Evolutionary conservation across 1,140 invertebrate species (phyloP).

Genomic region (Cryptotermes secundus): DNA sequence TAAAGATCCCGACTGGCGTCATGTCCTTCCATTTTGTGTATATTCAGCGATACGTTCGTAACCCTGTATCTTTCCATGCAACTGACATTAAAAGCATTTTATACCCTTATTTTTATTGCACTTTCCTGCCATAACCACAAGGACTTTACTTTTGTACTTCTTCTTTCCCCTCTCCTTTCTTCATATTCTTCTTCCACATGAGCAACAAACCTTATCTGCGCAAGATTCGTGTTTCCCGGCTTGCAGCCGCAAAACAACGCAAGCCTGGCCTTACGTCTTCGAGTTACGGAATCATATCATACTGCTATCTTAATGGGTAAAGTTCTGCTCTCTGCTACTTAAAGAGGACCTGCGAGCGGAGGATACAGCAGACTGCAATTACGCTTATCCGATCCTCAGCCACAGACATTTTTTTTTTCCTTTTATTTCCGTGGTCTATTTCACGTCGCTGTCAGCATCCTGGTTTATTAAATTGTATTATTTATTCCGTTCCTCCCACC

Average conservation of each 20-base stretch:
- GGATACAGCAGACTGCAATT: not conserved
- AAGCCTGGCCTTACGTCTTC: not conserved
- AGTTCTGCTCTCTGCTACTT: not conserved
- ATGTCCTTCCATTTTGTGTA: not conserved
- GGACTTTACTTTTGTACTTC: not conserved
- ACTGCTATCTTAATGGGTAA: not conserved
- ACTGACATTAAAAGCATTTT: not conserved
- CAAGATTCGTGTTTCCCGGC: not conserved
- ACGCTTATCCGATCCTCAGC: no score
- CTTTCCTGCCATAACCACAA: not conserved
- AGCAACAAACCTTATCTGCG: not conserved
- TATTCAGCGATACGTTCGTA: not conserved
- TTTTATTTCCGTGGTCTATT: no score
- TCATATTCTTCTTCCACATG: not conserved
- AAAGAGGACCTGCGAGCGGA: not conserved
- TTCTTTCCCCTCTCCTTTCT: not conserved
- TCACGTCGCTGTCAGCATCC: no score
- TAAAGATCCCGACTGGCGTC: no score
- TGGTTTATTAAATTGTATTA: no score
- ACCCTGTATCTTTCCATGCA: not conserved
- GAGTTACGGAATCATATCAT: not conserved
- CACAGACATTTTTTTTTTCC: no score
- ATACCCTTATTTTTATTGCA: conserved; percentile 3
- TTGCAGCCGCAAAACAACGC: not conserved
- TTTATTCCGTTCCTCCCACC: no score